A percentile compares a stretch with the other conserved stretches of the same genome.
phyloP scores from a whole-genome alignment of 2,113 vertebrate species.

The Copsychus sechellarum region DNA sequence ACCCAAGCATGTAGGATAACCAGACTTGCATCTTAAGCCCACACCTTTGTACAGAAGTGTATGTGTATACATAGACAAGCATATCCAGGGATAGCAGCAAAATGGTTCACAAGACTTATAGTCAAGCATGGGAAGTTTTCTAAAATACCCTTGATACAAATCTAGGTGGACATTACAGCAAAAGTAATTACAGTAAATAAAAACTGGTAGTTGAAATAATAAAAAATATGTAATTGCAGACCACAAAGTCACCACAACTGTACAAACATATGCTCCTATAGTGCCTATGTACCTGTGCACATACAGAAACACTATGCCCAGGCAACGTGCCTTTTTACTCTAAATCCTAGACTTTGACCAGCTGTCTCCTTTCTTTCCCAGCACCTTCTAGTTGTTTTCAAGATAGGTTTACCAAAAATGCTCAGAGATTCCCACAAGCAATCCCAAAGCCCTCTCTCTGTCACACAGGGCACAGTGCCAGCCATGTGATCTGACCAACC shows the following conservation, averaged over 20 bases:
- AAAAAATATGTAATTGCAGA: neutral
- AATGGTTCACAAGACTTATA: neutral
- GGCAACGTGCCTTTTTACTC: neutral
- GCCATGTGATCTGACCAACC: rapidly evolving
- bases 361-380: neutral
- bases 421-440: neutral
- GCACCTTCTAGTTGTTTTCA: neutral
- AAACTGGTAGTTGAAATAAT: neutral
- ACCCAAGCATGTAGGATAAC: neutral
- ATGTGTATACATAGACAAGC: rapidly evolving
- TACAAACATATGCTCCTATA: neutral
- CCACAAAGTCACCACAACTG: neutral
- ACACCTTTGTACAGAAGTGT: neutral
- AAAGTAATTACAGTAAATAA: neutral
- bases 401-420: neutral
- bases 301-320: neutral
- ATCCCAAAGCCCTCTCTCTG: neutral
- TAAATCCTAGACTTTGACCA: neutral
- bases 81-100: neutral
- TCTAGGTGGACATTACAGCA: neutral
- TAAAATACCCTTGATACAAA: neutral
- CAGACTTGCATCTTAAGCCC: neutral
- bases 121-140: neutral
- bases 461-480: rapidly evolving
- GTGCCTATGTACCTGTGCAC: rapidly evolving